These are phyloP conservation scores for Drosophila bipectinata DNA, from an alignment of 1,140 invertebrate genomes.

Conservation along the genomic window DNA sequence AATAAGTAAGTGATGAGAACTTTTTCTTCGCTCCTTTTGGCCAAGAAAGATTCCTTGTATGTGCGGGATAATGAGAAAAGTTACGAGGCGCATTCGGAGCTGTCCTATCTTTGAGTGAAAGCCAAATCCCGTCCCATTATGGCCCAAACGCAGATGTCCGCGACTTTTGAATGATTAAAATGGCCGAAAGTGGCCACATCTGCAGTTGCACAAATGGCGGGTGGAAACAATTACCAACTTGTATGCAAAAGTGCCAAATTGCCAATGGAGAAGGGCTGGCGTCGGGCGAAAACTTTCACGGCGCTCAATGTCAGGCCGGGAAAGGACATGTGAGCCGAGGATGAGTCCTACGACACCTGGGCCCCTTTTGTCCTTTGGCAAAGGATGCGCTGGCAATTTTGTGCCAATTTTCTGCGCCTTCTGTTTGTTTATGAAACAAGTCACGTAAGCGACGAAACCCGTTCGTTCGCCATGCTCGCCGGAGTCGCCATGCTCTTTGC, in stretches of 20 bases:
- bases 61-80: slow-evolving; percentile 70
- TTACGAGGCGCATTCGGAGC: slow-evolving; percentile 66
- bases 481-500: slow-evolving; percentile 26
- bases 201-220: slow-evolving; percentile 58
- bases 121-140: slow-evolving; percentile 22
- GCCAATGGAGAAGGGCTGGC: slow-evolving; percentile 36
- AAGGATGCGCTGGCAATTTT: slow-evolving; percentile 71
- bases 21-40: slow-evolving; percentile 40
- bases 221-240: slow-evolving; percentile 79
- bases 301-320: slow-evolving; percentile 56
- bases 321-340: slow-evolving; percentile 26
- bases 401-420: slow-evolving; percentile 71
- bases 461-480: slow-evolving; percentile 10
- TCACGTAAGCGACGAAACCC: slow-evolving; percentile 68
- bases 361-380: slow-evolving; percentile 22
- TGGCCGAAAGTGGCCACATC: slow-evolving; percentile 15
- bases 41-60: slow-evolving; percentile 16
- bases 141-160: slow-evolving; percentile 50
- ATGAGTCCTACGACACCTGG: slow-evolving; percentile 8
- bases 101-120: slow-evolving; percentile 47
- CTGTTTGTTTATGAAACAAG: slow-evolving; percentile 81
- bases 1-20: slow-evolving; percentile 26
- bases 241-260: slow-evolving; percentile 77
- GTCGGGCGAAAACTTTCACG: slow-evolving; percentile 45
- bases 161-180: slow-evolving; percentile 77